These are phyloP conservation scores for Lynx canadensis DNA, from an alignment of 2,113 vertebrate genomes.

Conservation along the genomic window DNA sequence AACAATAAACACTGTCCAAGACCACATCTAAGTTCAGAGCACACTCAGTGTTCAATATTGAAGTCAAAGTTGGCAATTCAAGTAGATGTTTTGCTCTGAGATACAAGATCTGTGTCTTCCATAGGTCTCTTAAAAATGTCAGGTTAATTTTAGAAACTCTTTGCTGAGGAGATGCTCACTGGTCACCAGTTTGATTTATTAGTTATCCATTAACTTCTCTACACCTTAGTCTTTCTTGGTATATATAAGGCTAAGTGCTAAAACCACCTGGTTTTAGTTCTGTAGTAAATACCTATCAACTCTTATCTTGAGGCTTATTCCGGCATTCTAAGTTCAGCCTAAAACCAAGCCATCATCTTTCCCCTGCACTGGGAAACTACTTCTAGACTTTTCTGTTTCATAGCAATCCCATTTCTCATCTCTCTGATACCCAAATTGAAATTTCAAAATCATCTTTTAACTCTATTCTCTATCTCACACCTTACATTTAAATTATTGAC, in stretches of 20 bases:
- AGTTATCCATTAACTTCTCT: background rate
- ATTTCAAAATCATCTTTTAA: background rate
- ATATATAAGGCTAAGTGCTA: background rate
- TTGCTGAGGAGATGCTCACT: background rate
- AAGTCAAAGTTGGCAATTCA: background rate
- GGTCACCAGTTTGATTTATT: background rate
- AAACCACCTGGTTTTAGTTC: background rate
- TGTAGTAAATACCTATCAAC: background rate
- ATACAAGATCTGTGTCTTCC: background rate
- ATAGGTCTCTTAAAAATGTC: background rate
- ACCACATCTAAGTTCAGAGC: background rate
- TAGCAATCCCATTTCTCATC: background rate
- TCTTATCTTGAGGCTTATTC: background rate
- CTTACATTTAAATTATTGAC: background rate
- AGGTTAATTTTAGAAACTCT: slow-evolving; percentile 9
- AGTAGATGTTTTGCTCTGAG: background rate
- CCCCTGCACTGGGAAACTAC: background rate
- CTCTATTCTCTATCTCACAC: background rate
- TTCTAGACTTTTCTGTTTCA: background rate
- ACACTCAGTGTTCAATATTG: background rate
- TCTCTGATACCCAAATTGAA: background rate
- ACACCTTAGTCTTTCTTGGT: background rate
- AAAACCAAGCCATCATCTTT: background rate
- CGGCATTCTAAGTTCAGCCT: background rate
- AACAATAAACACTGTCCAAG: background rate